A percentile compares a stretch with the other conserved stretches of the same genome.
These are phyloP conservation scores for Vespertilio murinus DNA, from an alignment of 2,797 vertebrate species.

Conservation along the genomic window DNA sequence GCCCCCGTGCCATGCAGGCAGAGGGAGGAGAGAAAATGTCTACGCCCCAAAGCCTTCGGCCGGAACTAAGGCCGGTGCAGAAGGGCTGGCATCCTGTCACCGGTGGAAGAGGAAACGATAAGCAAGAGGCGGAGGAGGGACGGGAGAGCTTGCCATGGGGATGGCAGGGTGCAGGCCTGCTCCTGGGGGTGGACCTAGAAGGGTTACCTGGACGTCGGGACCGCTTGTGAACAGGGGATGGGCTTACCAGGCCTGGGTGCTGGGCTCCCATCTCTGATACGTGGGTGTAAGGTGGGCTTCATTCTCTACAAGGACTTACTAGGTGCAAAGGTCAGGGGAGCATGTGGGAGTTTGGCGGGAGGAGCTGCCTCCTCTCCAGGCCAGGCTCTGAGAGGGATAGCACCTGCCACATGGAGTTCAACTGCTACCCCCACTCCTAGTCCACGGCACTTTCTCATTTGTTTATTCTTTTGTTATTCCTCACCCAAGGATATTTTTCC, in stretches of 20 bases:
- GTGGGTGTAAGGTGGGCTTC: neutral
- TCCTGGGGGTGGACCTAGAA: neutral
- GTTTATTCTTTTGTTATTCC: too few relatives aligned
- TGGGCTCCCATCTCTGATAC: neutral
- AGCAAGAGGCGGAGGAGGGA: neutral
- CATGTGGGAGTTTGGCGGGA: neutral
- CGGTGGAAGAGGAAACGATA: neutral
- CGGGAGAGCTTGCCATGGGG: neutral
- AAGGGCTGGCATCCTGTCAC: neutral
- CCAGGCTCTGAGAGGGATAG: neutral
- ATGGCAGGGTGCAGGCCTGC: neutral
- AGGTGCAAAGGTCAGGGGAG: neutral
- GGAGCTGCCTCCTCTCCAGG: neutral
- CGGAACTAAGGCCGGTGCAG: neutral
- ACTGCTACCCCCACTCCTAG: neutral
- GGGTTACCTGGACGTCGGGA: neutral
- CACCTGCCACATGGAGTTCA: neutral
- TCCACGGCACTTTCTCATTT: neutral
- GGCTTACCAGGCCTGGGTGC: neutral
- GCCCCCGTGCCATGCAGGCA: fast-evolving
- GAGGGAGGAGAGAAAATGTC: neutral
- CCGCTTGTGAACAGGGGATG: fast-evolving
- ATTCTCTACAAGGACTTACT: neutral
- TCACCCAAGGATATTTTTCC: too few relatives aligned
- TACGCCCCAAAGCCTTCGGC: neutral